phyloP scores from a whole-genome alignment of 2,888 invertebrate species.

The Ennomos erosarius region DNA sequence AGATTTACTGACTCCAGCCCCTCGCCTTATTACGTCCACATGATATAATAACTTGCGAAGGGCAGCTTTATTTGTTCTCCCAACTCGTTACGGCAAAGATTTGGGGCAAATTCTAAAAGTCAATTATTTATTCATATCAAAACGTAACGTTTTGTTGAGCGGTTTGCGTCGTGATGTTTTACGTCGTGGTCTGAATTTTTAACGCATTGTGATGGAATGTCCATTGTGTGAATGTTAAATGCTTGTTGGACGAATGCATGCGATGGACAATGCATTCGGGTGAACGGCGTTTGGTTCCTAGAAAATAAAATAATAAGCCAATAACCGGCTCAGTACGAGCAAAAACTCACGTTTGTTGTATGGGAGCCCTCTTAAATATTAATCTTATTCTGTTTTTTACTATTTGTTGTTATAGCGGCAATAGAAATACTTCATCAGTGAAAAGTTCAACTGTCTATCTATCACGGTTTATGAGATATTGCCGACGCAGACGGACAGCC shows the following conservation, averaged over 20 bases:
- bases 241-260: background rate
- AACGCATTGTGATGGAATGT: constrained; percentile 31
- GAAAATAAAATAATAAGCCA: no score
- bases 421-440: no score
- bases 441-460: no score
- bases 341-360: no score
- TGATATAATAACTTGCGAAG: constrained; percentile 67
- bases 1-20: background rate
- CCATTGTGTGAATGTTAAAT: constrained; percentile 15
- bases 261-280: background rate
- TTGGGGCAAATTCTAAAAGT: constrained; percentile 75
- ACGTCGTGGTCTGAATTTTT: constrained; percentile 52
- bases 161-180: constrained; percentile 46
- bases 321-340: no score
- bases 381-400: no score
- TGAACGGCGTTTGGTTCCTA: background rate
- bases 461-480: no score
- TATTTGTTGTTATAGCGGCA: no score
- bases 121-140: constrained; percentile 79
- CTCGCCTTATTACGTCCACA: constrained; percentile 21
- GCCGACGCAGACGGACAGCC: no score
- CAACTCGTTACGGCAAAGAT: constrained; percentile 80
- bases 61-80: constrained; percentile 73
- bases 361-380: no score
- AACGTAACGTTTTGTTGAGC: constrained; percentile 47